Conservation (phyloP, 1,140 invertebrate species). For the Microvelia longipes region DNA sequence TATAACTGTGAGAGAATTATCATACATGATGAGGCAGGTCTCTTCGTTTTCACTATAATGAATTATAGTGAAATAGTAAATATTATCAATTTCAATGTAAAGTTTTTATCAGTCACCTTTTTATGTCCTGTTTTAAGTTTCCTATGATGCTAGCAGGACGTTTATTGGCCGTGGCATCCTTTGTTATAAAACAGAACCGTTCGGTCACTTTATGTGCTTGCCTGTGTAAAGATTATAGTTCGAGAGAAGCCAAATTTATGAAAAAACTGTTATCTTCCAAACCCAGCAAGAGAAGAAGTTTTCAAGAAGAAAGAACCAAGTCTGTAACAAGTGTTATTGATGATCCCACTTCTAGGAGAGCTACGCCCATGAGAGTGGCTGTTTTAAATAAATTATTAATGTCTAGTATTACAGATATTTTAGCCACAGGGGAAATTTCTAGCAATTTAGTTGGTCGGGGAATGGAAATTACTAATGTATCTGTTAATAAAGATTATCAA, state of each 20-base stretch:
- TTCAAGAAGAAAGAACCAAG: not conserved
- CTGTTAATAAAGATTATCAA: not conserved
- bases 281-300: not conserved
- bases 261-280: not conserved
- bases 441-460: not conserved
- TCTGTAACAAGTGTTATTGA: not conserved
- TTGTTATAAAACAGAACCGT: too few species aligned
- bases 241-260: not conserved
- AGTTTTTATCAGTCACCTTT: too few species aligned
- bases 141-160: too few species aligned
- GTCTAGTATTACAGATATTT: not conserved
- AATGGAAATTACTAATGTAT: not conserved
- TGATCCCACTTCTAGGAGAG: not conserved
- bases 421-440: not conserved
- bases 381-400: not conserved
- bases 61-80: too few species aligned
- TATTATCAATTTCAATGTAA: too few species aligned
- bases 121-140: too few species aligned
- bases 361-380: not conserved
- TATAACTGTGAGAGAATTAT: too few species aligned
- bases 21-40: too few species aligned
- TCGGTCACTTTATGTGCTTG: too few species aligned
- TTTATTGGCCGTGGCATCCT: too few species aligned
- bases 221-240: not conserved
- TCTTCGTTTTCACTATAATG: too few species aligned